phyloP scores from a whole-genome alignment of 2,888 invertebrate genomes.

The Isotomurus palustris region DNA sequence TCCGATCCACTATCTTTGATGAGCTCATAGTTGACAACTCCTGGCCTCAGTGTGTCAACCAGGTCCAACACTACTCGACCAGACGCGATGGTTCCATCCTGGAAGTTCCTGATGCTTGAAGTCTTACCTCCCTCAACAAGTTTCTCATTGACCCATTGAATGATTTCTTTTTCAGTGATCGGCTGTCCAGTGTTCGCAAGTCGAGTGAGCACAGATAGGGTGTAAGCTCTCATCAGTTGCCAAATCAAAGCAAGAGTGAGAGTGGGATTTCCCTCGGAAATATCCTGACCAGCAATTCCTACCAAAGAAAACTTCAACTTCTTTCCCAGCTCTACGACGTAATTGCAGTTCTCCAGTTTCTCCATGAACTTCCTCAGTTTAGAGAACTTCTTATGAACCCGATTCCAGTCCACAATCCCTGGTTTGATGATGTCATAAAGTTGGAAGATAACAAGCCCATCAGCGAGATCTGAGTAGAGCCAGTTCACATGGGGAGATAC shows the following conservation, averaged over 20 bases:
- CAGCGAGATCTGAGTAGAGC: slow-evolving; percentile 92
- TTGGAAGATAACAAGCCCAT: slow-evolving; percentile 95
- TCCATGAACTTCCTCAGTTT: slow-evolving; percentile 95
- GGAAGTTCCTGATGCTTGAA: slow-evolving; percentile 52
- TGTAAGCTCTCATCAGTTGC: slow-evolving; percentile 99
- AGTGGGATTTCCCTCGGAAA: slow-evolving; percentile 88
- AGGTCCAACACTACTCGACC: slow-evolving; percentile 88
- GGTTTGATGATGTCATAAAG: slow-evolving; percentile 95
- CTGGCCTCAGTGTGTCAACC: slow-evolving; percentile 93
- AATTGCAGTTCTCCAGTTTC: slow-evolving; percentile 97
- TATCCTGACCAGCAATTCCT: slow-evolving; percentile 94
- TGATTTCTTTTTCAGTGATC: slow-evolving; percentile 92
- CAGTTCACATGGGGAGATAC: slow-evolving; percentile 94
- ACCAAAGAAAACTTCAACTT: slow-evolving; percentile 92
- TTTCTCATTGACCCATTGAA: slow-evolving; percentile 94
- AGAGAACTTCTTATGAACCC: slow-evolving; percentile 73
- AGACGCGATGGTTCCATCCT: slow-evolving; percentile 80
- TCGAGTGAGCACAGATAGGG: slow-evolving; percentile 83
- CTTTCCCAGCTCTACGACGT: slow-evolving; percentile 91
- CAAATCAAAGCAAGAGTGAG: slow-evolving; percentile 75
- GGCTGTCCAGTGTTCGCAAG: slow-evolving; percentile 77
- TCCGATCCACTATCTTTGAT: slow-evolving; percentile 71
- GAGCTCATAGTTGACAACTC: slow-evolving; percentile 87
- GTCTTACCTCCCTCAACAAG: slow-evolving; percentile 54
- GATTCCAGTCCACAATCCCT: slow-evolving; percentile 92